Percentiles rank a stretch among this genome's conserved stretches.
These are phyloP conservation scores for Triops cancriformis DNA, from an alignment of 1,140 invertebrate species.

Conservation along the genomic window DNA sequence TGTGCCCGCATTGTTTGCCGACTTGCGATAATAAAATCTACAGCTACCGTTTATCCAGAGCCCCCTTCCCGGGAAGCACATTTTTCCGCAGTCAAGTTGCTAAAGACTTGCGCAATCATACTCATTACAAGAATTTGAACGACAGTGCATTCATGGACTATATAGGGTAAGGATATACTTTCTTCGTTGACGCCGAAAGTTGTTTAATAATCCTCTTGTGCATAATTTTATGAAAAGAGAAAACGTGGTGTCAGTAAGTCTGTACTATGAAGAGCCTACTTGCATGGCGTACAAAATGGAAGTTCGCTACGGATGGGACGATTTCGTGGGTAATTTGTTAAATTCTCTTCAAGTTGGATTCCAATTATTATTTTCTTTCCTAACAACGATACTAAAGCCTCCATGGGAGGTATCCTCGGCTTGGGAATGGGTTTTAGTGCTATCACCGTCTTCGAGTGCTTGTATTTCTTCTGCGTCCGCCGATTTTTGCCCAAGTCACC, in stretches of 20 bases:
- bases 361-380: no score
- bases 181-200: no score
- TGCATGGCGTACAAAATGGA: not conserved
- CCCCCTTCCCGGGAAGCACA: not conserved
- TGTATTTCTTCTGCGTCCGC: conserved; percentile 25
- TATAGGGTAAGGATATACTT: not conserved
- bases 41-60: not conserved
- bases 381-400: not conserved
- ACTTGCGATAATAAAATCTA: not conserved
- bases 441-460: conserved; percentile 23
- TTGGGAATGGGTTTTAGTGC: conserved; percentile 25
- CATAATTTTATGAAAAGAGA: not conserved
- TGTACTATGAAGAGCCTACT: not conserved
- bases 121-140: not conserved
- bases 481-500: conserved; percentile 1
- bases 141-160: not conserved
- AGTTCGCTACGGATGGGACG: not conserved
- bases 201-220: no score
- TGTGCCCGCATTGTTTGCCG: not conserved
- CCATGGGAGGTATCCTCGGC: conserved; percentile 23
- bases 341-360: no score
- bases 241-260: not conserved
- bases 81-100: not conserved
- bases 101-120: not conserved
- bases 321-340: not conserved